These are phyloP conservation scores for Cyprinodon variegatus DNA, from an alignment of 2,113 vertebrate species.

Conservation along the genomic window DNA sequence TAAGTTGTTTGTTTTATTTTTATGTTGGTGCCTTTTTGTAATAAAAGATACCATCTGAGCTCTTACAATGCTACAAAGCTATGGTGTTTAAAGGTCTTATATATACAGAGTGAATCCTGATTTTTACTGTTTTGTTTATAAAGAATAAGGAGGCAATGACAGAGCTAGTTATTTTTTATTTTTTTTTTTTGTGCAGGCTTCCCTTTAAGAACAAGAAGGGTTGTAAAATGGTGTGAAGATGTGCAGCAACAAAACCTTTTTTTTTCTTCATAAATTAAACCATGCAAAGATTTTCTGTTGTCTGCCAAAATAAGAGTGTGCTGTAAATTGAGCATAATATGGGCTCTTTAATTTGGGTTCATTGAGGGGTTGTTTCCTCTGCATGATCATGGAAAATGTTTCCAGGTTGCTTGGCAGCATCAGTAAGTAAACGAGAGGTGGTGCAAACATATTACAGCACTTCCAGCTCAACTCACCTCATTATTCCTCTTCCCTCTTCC, in stretches of 20 bases:
- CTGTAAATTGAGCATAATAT: not conserved
- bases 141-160: not conserved
- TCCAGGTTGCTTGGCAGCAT: conserved; percentile 61
- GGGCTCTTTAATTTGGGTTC: conserved; percentile 12
- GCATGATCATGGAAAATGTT: conserved; percentile 48
- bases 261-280: not conserved
- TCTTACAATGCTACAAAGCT: not conserved
- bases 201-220: not conserved
- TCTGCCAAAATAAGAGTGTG: not conserved
- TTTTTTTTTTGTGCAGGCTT: too few species aligned
- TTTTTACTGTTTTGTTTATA: not conserved
- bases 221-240: not conserved
- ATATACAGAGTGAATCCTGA: not conserved
- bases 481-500: conserved; percentile 54
- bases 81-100: not conserved
- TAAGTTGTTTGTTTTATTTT: not conserved
- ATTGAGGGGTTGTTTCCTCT: conserved; percentile 20
- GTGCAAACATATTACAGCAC: conserved; percentile 66
- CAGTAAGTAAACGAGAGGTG: conserved; percentile 52
- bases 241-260: not conserved
- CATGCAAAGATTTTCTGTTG: not conserved
- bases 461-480: conserved; percentile 60
- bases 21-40: not conserved
- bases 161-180: not conserved
- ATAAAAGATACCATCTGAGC: too few species aligned